Conservation (phyloP, 2,113 vertebrate species). For the Epinephelus moara region DNA sequence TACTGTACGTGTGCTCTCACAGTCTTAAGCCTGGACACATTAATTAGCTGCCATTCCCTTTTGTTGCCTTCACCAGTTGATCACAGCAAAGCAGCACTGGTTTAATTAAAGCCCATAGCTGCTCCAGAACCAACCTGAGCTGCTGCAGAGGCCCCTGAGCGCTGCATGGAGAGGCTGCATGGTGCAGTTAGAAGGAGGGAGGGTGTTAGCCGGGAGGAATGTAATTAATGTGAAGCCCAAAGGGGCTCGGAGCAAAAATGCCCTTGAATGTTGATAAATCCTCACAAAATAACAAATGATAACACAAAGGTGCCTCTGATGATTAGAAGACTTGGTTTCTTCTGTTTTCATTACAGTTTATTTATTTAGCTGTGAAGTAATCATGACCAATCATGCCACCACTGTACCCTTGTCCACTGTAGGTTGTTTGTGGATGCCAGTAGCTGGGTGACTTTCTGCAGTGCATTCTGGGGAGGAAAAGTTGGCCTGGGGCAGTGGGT, state of each 20-base stretch:
- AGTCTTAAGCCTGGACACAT: neutral
- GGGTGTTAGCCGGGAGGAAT: neutral
- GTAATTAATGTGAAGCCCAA: slow-evolving; percentile 20
- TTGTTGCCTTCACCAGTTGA: slow-evolving; percentile 19
- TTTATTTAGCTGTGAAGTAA: neutral
- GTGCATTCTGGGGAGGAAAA: neutral
- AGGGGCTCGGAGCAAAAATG: neutral
- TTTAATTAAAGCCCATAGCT: slow-evolving; percentile 34
- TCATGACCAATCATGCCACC: neutral
- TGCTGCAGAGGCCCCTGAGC: neutral
- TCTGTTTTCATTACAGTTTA: neutral
- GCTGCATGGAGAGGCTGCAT: neutral
- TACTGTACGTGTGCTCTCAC: neutral
- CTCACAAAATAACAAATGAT: neutral
- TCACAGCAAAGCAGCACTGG: slow-evolving; percentile 2
- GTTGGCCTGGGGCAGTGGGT: no score
- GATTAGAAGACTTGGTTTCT: neutral
- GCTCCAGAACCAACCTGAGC: slow-evolving; percentile 2
- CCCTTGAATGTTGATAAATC: slow-evolving; percentile 16
- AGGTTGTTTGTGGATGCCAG: neutral
- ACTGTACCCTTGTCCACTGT: neutral
- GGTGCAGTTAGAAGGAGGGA: neutral
- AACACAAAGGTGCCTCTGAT: neutral
- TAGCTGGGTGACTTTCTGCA: neutral
- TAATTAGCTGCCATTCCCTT: slow-evolving; percentile 29